Base-by-base conservation (phyloP, 2,113 vertebrate species). In the Macroglossus sobrinus region DNA sequence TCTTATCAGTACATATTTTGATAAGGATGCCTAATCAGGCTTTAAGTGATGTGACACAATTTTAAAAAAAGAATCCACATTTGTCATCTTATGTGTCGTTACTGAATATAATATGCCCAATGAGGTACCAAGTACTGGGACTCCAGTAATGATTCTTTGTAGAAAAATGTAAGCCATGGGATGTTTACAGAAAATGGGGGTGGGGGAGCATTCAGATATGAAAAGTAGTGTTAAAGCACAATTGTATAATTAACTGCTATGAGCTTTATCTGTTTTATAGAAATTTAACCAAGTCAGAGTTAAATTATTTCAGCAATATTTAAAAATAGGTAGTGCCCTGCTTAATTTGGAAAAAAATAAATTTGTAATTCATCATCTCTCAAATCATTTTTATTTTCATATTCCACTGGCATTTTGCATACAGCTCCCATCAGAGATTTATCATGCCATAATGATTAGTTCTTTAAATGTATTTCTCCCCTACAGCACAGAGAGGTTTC, bases 1-100 rank as follows among this genome's bases (percentile, higher is more conserved):
- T 98, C 97, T 97, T 98, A 76, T 97, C 96, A 96, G 95, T 96
- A 95, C 91, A 30, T 95, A 96, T 98, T 98, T 98, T 98, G 97
- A 97, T 98, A 98, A 98, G 91, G 94, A 97, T 80, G 95, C 53
- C 97, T 98, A 98, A 98, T 97, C 94, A 97, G 94, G 69, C 92
- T 97, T 95, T 97, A 98, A 98, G 97, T 94, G 91, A 98, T 98
- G 92, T 13, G 85, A 93, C 63, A 94, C 2, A 30, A 90, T 75
- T 95, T 97, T 91, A 94, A 82, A 95, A 95, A 68, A 50, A 75
- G 86, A 87, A 93, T 79, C n/a, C 0, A 0, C 86, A 86, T 97
- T 98, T 98, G 82, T 97, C 93, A 97, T 97, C 94, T 94, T 85
- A 63, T 13, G 59, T 96, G 45, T 94, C 69, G 40, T 98, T 97